Evolutionary conservation across 2,113 vertebrate species (phyloP), one percentile per base, ranked within the genome.

Genomic region (Pedionomus torquatus): DNA sequence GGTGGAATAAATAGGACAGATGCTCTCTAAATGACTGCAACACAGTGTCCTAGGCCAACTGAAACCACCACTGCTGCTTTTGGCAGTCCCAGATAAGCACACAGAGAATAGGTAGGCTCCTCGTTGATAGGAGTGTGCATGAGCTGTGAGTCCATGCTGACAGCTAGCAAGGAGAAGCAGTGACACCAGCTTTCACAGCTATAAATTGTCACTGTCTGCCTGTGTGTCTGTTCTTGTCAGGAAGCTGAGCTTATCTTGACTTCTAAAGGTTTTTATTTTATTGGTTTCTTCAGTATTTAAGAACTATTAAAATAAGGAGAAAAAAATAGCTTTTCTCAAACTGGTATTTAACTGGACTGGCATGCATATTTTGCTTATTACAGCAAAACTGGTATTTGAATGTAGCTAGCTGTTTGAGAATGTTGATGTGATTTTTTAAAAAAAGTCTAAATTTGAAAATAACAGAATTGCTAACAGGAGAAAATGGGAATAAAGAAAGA

Each of bases 111-210:
- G n/a, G n/a, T n/a, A n/a, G 20, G 37, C 69, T 80, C 7, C 66
- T 71, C 52, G 5, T 48, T 46, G 61, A 48, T 44, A 60, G 0
- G 1, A 33, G 18, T 1, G 20, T 71, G 18, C 7, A 0, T 37
- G 60, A 78, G 51, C 74, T 51, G 13, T 0, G 2, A 81, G n/a
- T 8, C 9, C 4, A 4, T 55, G 44, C 44, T 60, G 43, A 24
- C 15, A 3, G 35, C 60, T 9, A 44, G 31, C 4, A 43, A 89
- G 54, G 63, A 82, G 54, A 39, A 91, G 60, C 41, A 52, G 39
- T 46, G n/a, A 31, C 87, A 84, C 72, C 76, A 54, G 63, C 68
- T 70, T 70, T 65, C 43, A 7, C 35, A 55, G 52, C 48, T 78
- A 4, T 37, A 25, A 89, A 49, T 66, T 48, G 28, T 64, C 49